A percentile compares a stretch with the other conserved stretches of the same genome.
These are phyloP conservation scores for Syngnathus floridae DNA, from an alignment of 2,113 vertebrate genomes.

Conservation along the genomic window DNA sequence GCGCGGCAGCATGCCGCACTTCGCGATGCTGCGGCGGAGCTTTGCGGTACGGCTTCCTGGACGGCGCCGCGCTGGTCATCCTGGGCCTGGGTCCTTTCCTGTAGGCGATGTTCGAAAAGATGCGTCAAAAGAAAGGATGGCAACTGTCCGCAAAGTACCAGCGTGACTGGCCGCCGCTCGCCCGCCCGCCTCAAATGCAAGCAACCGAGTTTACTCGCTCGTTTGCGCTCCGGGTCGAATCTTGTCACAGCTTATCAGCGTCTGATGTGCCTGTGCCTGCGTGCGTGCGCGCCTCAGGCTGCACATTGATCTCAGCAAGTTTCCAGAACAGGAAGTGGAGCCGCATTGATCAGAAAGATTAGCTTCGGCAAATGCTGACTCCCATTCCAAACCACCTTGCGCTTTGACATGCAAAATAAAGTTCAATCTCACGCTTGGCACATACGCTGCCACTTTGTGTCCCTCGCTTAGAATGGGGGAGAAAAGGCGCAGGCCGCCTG, in stretches of 20 bases:
- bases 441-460: no score
- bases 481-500: no score
- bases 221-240: constrained; percentile 27
- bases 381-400: no score
- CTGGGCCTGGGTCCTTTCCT: constrained; percentile 35
- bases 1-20: constrained; percentile 72
- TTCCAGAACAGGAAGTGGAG: constrained; percentile 58
- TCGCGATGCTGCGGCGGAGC: constrained; percentile 94
- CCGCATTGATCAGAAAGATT: constrained; percentile 37
- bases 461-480: no score
- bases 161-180: neutral
- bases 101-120: constrained; percentile 33
- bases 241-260: neutral
- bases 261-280: neutral
- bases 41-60: constrained; percentile 94
- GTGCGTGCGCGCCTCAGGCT: constrained; percentile 22
- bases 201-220: neutral
- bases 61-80: constrained; percentile 80
- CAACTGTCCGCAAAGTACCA: neutral
- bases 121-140: constrained; percentile 1
- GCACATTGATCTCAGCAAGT: constrained; percentile 52
- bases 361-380: no score
- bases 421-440: no score
- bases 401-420: no score
- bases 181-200: neutral